phyloP scores from a whole-genome alignment of 2,113 vertebrate genomes.

The Vulpes lagopus region DNA sequence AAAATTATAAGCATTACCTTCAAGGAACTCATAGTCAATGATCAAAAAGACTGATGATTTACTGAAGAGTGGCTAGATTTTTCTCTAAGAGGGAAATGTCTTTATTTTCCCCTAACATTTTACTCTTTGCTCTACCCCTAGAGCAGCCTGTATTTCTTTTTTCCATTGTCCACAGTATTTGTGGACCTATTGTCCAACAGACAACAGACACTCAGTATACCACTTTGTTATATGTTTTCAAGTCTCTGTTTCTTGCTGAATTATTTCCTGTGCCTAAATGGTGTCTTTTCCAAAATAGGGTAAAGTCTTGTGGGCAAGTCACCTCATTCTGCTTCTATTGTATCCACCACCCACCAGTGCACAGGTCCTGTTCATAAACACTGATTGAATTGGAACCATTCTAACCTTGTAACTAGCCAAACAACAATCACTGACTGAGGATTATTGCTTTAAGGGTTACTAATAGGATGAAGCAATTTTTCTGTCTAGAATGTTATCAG shows the following conservation, averaged over 20 bases:
- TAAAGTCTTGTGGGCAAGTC: neutral
- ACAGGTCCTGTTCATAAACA: neutral
- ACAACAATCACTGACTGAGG: neutral
- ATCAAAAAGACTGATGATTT: neutral
- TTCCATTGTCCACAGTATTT: neutral
- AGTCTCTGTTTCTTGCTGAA: neutral
- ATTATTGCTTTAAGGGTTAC: neutral
- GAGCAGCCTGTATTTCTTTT: neutral
- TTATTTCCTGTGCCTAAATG: neutral
- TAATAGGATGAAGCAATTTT: slow-evolving; percentile 22
- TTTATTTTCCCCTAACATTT: neutral
- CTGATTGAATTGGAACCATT: neutral
- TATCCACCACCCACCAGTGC: neutral
- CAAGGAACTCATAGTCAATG: neutral
- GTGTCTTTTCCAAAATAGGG: neutral
- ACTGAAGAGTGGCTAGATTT: neutral
- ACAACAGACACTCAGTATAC: neutral
- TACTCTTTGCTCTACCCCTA: neutral
- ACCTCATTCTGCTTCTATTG: neutral
- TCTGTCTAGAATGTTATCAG: slow-evolving; percentile 2
- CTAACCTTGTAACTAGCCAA: neutral
- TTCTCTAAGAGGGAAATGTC: neutral
- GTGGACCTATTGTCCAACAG: neutral
- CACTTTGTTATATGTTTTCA: neutral
- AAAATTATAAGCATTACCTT: neutral